A percentile compares a stretch with the other conserved stretches of the same genome.
These are phyloP conservation scores for Scleropages formosus DNA, from an alignment of 2,797 vertebrate genomes.

Conservation along the genomic window DNA sequence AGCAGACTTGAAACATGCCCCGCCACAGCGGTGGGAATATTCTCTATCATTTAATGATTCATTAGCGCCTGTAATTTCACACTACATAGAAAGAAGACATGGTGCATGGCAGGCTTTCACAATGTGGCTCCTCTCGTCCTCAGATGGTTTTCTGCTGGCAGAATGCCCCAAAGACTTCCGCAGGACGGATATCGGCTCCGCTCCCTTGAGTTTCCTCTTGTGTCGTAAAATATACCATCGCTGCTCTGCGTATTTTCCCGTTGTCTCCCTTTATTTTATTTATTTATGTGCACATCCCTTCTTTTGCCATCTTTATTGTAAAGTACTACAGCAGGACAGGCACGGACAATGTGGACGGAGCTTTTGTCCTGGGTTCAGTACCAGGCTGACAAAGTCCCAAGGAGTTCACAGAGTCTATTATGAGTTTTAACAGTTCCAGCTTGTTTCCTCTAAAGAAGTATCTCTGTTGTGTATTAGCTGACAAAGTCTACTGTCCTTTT, in stretches of 20 bases:
- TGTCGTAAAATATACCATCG: not conserved
- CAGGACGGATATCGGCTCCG: conserved; percentile 27
- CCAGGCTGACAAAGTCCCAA: not conserved
- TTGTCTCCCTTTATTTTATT: not conserved
- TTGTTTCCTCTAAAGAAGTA: too few relatives aligned
- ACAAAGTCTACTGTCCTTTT: too few relatives aligned
- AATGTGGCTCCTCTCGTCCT: conserved; percentile 24
- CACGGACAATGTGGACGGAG: not conserved
- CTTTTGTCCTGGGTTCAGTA: not conserved
- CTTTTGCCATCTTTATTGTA: not conserved
- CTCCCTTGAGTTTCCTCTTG: not conserved
- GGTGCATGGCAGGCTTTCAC: conserved; percentile 27
- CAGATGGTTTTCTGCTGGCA: conserved; percentile 31
- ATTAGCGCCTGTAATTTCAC: conserved; percentile 46
- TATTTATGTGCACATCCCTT: not conserved
- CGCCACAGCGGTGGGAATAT: conserved; percentile 60
- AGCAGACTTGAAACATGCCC: conserved; percentile 65
- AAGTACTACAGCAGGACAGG: not conserved
- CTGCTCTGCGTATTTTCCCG: not conserved
- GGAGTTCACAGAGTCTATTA: too few relatives aligned
- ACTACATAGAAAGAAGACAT: conserved; percentile 29
- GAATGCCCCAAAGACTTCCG: conserved; percentile 35
- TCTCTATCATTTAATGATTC: conserved; percentile 65
- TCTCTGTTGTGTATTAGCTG: too few relatives aligned
- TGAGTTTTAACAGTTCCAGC: too few relatives aligned